A percentile compares a stretch with the other conserved stretches of the same genome.
phyloP scores from a whole-genome alignment of 2,888 invertebrate genomes.

The Argyresthia albistria region DNA sequence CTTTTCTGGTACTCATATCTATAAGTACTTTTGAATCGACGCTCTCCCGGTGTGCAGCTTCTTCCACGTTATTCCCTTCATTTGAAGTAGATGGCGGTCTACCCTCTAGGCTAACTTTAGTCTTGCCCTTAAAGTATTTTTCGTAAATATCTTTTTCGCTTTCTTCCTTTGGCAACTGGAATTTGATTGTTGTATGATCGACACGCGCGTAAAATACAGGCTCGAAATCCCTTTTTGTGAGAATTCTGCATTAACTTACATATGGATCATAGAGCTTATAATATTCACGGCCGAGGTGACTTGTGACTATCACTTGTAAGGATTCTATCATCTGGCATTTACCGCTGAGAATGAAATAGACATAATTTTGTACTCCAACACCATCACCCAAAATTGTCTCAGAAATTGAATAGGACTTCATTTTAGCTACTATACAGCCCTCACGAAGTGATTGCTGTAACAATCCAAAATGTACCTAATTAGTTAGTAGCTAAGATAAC shows the following conservation, averaged over 20 bases:
- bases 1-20: too few relatives aligned
- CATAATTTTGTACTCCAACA: constrained; percentile 52
- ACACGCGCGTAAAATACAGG: too few relatives aligned
- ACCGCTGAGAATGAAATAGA: constrained; percentile 73
- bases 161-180: not conserved
- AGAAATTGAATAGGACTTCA: constrained; percentile 65
- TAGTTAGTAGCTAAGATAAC: too few relatives aligned
- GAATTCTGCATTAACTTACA: not conserved
- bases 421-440: constrained; percentile 77
- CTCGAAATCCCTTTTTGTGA: too few relatives aligned
- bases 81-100: not conserved
- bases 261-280: constrained; percentile 1
- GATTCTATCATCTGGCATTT: constrained; percentile 74
- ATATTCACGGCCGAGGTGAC: constrained; percentile 16
- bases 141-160: not conserved
- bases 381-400: constrained; percentile 72
- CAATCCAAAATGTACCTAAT: too few relatives aligned
- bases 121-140: not conserved
- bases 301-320: constrained; percentile 48
- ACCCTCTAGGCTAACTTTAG: not conserved
- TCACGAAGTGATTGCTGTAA: constrained; percentile 69
- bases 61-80: too few relatives aligned
- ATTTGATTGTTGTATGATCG: not conserved
- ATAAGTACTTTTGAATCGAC: too few relatives aligned
- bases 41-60: too few relatives aligned